phyloP scores from a whole-genome alignment of 1,140 invertebrate genomes.

The Drosophila baimaii region DNA sequence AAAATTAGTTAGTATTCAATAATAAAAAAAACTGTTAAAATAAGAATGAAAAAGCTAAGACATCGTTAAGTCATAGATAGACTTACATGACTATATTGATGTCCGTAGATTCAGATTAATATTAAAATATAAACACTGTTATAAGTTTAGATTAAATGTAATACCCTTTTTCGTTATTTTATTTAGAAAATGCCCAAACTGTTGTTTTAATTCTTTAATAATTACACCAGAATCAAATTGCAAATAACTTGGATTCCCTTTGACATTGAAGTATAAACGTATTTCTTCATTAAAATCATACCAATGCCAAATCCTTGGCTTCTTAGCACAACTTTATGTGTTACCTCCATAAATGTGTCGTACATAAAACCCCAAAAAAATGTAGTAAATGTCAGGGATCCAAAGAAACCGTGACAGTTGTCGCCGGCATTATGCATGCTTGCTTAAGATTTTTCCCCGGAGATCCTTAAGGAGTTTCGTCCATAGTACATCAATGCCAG shows the following conservation, averaged over 20 bases:
- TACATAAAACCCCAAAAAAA: constrained; percentile 32
- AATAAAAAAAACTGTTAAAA: not conserved
- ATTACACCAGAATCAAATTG: not conserved
- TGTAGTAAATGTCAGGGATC: constrained; percentile 52
- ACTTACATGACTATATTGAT: too few species aligned
- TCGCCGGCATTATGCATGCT: constrained; percentile 56
- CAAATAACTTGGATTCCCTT: not conserved
- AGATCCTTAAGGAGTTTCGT: constrained; percentile 41
- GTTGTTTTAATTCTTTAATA: not conserved
- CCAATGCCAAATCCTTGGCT: constrained; percentile 29
- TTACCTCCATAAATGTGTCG: constrained; percentile 49
- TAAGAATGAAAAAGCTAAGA: too few species aligned
- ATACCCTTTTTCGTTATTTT: too few species aligned
- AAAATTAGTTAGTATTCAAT: too few species aligned
- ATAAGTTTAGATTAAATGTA: too few species aligned
- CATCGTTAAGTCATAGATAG: too few species aligned
- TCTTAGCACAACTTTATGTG: constrained; percentile 33
- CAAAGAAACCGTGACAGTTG: constrained; percentile 30
- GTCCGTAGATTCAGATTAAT: too few species aligned
- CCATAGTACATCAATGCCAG: constrained; percentile 8
- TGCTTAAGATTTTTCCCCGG: constrained; percentile 52
- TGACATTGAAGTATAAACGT: not conserved
- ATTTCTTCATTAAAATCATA: constrained; percentile 14
- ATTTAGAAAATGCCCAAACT: too few species aligned
- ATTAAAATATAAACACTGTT: not conserved